Evolutionary conservation across 1,140 invertebrate genomes (phyloP).

Genomic region (Drosophila sp.): DNA sequence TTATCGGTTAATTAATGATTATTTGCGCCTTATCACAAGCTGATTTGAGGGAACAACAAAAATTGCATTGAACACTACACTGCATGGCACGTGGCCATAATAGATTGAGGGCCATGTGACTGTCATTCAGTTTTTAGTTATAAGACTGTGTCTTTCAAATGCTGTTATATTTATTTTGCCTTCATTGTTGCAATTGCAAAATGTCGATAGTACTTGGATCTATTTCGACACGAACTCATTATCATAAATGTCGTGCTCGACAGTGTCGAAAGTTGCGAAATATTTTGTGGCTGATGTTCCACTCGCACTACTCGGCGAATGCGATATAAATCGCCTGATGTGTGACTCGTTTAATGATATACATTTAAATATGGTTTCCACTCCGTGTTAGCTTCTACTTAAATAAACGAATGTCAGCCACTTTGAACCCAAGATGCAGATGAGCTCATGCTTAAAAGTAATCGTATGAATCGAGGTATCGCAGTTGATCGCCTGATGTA

Average conservation of each 20-base stretch:
- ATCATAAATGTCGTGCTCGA: constrained; percentile 7
- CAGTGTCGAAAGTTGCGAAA: not conserved
- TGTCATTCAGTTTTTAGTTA: not conserved
- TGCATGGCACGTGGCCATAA: constrained; percentile 16
- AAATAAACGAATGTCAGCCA: not conserved
- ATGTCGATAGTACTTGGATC: constrained; percentile 4
- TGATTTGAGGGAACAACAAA: not conserved
- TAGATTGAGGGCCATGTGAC: not conserved
- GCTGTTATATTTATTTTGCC: no score
- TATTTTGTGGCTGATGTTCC: not conserved
- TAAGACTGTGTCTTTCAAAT: not conserved
- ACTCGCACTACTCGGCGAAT: not conserved
- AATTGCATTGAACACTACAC: not conserved
- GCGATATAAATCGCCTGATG: constrained; percentile 22
- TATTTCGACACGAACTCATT: constrained; percentile 15
- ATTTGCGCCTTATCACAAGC: constrained; percentile 5
- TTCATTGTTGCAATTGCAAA: not conserved
- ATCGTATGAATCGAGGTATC: not conserved
- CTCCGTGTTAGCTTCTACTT: constrained; percentile 38
- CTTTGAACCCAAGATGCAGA: constrained; percentile 12
- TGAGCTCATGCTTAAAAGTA: constrained; percentile 6
- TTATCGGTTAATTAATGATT: constrained; percentile 10
- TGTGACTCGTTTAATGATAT: constrained; percentile 32
- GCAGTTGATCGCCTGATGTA: constrained; percentile 27
- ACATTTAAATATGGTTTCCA: constrained; percentile 49